A percentile compares a stretch with the other conserved stretches of the same genome.
Conservation (phyloP, 1,140 invertebrate genomes). For the Cydia strobilella region DNA sequence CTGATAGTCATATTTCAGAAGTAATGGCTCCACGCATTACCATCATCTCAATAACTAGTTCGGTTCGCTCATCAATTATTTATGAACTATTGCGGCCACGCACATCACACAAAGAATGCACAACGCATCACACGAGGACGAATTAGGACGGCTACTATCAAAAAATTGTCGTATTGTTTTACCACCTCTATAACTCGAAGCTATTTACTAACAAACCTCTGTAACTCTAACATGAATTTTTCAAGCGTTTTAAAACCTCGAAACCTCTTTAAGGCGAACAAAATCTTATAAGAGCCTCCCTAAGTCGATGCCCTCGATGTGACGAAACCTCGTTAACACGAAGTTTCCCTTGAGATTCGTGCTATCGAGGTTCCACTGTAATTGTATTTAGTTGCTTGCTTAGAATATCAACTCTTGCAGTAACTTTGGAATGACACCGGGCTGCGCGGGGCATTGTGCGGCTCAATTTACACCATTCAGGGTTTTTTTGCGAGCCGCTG, state of each 20-base stretch:
- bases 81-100: conserved; percentile 17
- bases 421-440: conserved; percentile 6
- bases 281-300: no score
- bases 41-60: conserved; percentile 28
- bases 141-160: not conserved
- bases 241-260: no score
- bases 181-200: no score
- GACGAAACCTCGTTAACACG: no score
- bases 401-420: not conserved
- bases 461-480: conserved; percentile 18
- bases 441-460: conserved; percentile 15
- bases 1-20: conserved; percentile 35
- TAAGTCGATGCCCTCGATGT: no score
- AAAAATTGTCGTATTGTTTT: no score
- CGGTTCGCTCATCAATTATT: conserved; percentile 27
- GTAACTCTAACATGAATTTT: no score
- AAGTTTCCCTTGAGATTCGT: no score
- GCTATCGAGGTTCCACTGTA: no score
- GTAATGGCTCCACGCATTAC: conserved; percentile 30
- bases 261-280: no score
- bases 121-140: not conserved
- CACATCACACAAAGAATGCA: not conserved
- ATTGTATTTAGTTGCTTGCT: not conserved
- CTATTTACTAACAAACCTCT: no score
- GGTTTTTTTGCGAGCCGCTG: conserved; percentile 22